These are phyloP conservation scores for Tetheella fluctuosa DNA, from an alignment of 2,888 invertebrate genomes.

Conservation along the genomic window DNA sequence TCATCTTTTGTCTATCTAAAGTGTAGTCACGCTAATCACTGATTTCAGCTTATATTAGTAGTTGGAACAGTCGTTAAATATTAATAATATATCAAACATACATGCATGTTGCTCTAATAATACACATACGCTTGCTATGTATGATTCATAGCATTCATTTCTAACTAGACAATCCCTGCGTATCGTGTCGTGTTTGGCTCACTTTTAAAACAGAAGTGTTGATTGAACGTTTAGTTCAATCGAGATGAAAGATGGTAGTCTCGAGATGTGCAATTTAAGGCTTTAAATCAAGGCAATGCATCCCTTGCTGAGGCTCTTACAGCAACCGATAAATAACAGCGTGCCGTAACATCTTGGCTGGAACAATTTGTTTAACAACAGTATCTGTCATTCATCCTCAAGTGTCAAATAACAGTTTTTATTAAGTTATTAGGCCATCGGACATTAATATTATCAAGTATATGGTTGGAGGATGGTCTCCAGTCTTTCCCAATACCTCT, in stretches of 20 bases:
- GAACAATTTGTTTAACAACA: slow-evolving; percentile 75
- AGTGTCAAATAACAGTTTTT: slow-evolving; percentile 49
- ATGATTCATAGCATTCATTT: slow-evolving; percentile 4
- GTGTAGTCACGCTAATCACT: neutral
- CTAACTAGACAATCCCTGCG: neutral
- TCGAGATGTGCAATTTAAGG: slow-evolving; percentile 77
- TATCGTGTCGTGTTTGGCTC: neutral
- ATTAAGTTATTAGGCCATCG: slow-evolving; percentile 55
- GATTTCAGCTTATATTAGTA: neutral
- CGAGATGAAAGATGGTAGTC: slow-evolving; percentile 61
- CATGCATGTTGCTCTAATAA: neutral
- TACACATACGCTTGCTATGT: neutral
- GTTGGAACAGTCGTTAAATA: neutral
- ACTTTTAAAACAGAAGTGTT: slow-evolving; percentile 28
- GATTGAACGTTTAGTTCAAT: slow-evolving; percentile 51
- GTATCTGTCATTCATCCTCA: slow-evolving; percentile 63
- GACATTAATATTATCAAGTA: slow-evolving; percentile 26
- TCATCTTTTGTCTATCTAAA: slow-evolving; percentile 9
- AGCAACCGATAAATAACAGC: slow-evolving; percentile 80
- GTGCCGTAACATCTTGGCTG: slow-evolving; percentile 38
- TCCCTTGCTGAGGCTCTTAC: slow-evolving; percentile 48
- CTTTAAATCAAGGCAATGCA: slow-evolving; percentile 74
- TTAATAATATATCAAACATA: neutral
- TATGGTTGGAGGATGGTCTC: slow-evolving; percentile 18
- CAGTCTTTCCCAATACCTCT: too few relatives aligned